Base-by-base conservation (phyloP, 1,140 invertebrate species). In the Lithobius niger region DNA sequence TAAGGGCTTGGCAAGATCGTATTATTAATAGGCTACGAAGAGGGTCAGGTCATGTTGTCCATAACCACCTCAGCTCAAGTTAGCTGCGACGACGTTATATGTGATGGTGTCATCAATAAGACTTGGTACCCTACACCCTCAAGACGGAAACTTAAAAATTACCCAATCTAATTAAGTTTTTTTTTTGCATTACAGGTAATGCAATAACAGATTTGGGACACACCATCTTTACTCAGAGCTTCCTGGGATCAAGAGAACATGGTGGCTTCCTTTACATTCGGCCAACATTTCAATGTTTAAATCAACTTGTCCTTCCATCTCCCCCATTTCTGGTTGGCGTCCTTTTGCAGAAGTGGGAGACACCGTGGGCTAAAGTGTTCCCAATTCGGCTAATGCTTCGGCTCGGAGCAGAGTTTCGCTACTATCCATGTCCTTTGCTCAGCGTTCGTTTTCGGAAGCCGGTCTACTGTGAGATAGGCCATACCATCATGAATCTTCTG, bases 401-500 rank as follows among this genome's bases (percentile, higher is more conserved):
- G 51, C 69, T 93, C 22, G 89, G 88, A 3, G 86, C 87, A 1
- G 85, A 91, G 69, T 88, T 84, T 72, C 77, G 86, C 59, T 90
- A 88, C 67, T 93, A 92, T 72, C 89, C 89, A 1, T 86, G 84
- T 67, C 85, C 88, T 0, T 67, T 92, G 25, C 80, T 91, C 24
- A 88, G 86, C n/a, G 78, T 85, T 21, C 74, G 85, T 19, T 77
- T 82, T 64, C 68, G 89, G 16, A 83, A 87, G 55, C 81, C 88
- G 0, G 83, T 90, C 1, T 93, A 86, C 67, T 84, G 79, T 45
- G 87, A 93, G 73, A 86, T 92, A 54, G 88, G 88, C 13, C 86
- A 91, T 62, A 92, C 88, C 6, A 88, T 93, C 47, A 89, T 92
- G 72, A 91, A 88, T 73, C 75, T 92, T 31, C 69, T 92, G 52